These are phyloP conservation scores for Ophion obscuratus DNA, from an alignment of 2,888 invertebrate species.

Conservation along the genomic window DNA sequence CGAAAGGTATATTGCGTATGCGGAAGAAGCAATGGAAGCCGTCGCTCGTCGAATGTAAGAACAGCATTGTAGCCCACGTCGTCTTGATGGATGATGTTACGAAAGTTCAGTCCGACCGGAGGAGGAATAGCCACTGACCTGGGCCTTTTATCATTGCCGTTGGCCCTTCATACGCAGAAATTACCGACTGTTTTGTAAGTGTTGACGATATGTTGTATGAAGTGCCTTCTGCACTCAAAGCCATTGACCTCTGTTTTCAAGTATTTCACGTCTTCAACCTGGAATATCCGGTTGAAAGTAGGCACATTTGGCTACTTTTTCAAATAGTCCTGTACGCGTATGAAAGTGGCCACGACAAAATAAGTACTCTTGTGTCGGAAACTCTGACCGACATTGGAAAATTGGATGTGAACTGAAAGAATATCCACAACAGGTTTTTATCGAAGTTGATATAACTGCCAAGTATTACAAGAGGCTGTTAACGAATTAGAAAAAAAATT, in stretches of 20 bases:
- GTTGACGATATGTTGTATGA: neutral
- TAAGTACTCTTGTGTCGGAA: conserved; percentile 18
- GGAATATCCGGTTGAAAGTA: conserved; percentile 20
- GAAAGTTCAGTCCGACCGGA: conserved; percentile 20
- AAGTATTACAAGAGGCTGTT: too few relatives aligned
- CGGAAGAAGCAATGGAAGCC: conserved; percentile 57
- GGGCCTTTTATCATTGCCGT: conserved; percentile 47
- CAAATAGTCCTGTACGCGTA: conserved; percentile 37
- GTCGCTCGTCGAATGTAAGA: conserved; percentile 50
- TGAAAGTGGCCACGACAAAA: conserved; percentile 32
- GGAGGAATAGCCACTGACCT: neutral
- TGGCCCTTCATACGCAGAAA: neutral
- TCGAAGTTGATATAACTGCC: too few relatives aligned
- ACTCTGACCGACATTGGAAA: conserved; percentile 13
- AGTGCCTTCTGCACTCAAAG: neutral
- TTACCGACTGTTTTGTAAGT: neutral
- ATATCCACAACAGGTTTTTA: too few relatives aligned
- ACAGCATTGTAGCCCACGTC: conserved; percentile 45
- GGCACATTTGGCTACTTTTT: conserved; percentile 37
- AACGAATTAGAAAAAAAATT: too few relatives aligned
- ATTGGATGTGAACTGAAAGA: neutral
- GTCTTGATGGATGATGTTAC: conserved; percentile 21
- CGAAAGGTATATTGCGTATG: conserved; percentile 26
- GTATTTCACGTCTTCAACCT: neutral
- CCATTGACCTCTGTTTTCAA: conserved; percentile 2